phyloP scores from a whole-genome alignment of 2,797 vertebrate genomes.

The Lates japonicus region DNA sequence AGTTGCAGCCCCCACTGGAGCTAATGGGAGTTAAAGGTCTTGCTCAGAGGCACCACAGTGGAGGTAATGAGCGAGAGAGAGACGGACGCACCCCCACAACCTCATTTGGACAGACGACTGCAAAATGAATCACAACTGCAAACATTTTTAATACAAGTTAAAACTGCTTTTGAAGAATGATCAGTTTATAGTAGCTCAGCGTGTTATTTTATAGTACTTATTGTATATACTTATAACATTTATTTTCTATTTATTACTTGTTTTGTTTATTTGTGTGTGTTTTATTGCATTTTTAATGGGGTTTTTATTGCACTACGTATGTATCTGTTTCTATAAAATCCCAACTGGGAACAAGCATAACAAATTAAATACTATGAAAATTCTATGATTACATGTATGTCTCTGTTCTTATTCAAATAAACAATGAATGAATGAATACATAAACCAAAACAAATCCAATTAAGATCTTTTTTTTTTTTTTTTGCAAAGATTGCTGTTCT shows the following conservation, averaged over 20 bases:
- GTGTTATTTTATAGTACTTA: neutral
- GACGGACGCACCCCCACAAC: too few relatives aligned
- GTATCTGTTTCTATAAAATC: slow-evolving; percentile 19
- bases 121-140: neutral
- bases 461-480: neutral
- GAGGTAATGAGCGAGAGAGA: too few relatives aligned
- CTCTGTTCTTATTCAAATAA: neutral
- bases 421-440: slow-evolving; percentile 15
- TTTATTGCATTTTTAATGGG: slow-evolving; percentile 24
- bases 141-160: neutral
- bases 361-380: slow-evolving; percentile 34
- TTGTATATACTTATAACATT: neutral
- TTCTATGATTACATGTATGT: neutral
- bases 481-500: neutral
- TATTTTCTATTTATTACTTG: slow-evolving; percentile 2
- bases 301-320: slow-evolving; percentile 3
- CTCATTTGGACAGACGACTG: neutral
- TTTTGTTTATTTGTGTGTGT: slow-evolving; percentile 3
- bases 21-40: too few relatives aligned
- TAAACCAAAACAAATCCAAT: slow-evolving; percentile 16
- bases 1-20: too few relatives aligned
- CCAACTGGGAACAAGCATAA: slow-evolving; percentile 14
- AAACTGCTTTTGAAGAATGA: neutral
- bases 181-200: neutral
- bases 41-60: too few relatives aligned